Percentiles rank a stretch among this genome's conserved stretches.
These are phyloP conservation scores for Potamilus streckersoni DNA, from an alignment of 1,140 invertebrate genomes.

Conservation along the genomic window DNA sequence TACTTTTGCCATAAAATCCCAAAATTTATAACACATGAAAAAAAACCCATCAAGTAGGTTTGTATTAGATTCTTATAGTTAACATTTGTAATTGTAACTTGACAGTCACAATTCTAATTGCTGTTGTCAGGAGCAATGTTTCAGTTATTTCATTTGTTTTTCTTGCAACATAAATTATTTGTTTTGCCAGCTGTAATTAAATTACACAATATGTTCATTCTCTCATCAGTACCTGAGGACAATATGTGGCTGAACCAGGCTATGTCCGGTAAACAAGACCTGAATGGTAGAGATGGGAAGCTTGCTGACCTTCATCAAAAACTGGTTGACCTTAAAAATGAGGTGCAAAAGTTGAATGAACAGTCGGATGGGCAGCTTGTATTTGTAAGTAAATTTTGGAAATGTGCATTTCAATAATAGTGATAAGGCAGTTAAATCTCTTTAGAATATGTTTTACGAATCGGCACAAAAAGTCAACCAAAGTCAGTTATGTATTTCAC, in stretches of 20 bases:
- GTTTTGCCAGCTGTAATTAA: background rate
- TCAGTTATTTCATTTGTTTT: background rate
- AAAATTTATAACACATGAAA: too few relatives aligned
- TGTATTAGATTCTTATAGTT: too few relatives aligned
- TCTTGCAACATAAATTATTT: background rate
- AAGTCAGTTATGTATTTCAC: too few relatives aligned
- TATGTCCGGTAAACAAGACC: conserved; percentile 20
- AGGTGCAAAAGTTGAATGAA: conserved; percentile 47
- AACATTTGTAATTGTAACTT: too few relatives aligned
- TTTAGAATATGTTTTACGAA: too few relatives aligned
- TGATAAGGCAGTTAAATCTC: too few relatives aligned
- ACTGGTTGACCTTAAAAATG: conserved; percentile 47
- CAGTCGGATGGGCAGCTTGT: conserved; percentile 47
- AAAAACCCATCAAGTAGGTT: too few relatives aligned
- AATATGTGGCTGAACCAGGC: conserved; percentile 29
- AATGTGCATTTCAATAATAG: too few relatives aligned
- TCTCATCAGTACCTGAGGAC: conserved; percentile 24
- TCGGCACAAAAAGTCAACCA: too few relatives aligned
- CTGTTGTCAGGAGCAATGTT: background rate
- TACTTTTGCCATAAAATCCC: too few relatives aligned
- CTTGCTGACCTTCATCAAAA: conserved; percentile 39
- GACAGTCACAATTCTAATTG: too few relatives aligned
- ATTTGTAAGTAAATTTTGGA: conserved; percentile 47
- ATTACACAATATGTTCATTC: conserved; percentile 1
- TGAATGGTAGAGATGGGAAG: conserved; percentile 15